Conservation (phyloP, 2,113 vertebrate genomes). For the Phylloscopus trochiloides region DNA sequence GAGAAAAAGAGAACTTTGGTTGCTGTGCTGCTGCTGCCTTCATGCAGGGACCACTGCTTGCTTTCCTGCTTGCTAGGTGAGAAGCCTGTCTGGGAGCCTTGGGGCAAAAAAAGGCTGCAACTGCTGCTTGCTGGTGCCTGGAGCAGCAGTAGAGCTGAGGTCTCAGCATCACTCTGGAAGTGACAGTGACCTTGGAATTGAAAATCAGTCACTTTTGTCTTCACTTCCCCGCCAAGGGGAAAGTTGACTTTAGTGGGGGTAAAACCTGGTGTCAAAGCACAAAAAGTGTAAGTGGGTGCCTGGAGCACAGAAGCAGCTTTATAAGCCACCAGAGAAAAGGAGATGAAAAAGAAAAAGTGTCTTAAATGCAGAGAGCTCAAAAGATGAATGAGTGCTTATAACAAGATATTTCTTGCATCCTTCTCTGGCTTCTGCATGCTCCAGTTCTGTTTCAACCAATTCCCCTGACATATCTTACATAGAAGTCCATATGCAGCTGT, state of each 20-base stretch:
- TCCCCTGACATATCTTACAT: background rate
- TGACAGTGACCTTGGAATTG: background rate
- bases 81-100: background rate
- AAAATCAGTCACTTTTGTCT: background rate
- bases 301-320: background rate
- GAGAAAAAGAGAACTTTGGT: background rate
- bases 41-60: background rate
- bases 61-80: background rate
- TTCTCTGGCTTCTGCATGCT: background rate
- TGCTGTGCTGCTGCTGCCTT: background rate
- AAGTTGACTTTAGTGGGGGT: background rate
- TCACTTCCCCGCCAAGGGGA: fast-evolving
- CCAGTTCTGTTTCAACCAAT: background rate
- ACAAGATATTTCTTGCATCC: background rate
- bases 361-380: background rate
- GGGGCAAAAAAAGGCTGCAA: background rate
- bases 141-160: background rate
- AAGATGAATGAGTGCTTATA: background rate
- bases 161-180: background rate
- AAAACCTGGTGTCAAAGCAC: background rate
- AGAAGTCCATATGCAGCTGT: background rate
- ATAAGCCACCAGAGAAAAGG: background rate
- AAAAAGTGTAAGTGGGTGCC: background rate
- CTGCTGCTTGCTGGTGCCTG: fast-evolving
- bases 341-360: background rate